Evolutionary conservation across 2,113 vertebrate species (phyloP).

Genomic region (Notothenia coriiceps): DNA sequence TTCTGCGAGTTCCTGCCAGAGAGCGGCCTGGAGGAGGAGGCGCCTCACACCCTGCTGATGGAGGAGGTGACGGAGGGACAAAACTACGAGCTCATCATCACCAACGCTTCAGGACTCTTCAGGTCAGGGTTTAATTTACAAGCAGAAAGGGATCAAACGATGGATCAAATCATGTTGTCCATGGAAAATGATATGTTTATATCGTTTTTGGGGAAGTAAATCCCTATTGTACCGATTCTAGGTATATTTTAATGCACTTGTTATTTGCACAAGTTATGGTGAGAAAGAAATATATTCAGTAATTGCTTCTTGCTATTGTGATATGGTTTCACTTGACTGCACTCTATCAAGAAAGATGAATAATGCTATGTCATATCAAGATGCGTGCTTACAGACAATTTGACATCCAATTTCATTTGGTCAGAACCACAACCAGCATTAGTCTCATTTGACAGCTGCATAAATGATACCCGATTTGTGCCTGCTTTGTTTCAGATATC

Average conservation of each 20-base stretch:
- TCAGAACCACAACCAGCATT: too few species aligned
- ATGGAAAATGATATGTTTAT: background rate
- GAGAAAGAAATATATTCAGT: background rate
- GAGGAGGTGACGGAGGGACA: slow-evolving; percentile 86
- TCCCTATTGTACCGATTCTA: background rate
- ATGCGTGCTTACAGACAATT: background rate
- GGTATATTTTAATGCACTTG: too few species aligned
- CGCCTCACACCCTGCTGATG: slow-evolving; percentile 81
- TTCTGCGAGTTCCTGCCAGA: slow-evolving; percentile 91
- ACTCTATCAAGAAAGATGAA: background rate
- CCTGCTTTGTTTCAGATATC: slow-evolving; percentile 81
- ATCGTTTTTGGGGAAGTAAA: background rate
- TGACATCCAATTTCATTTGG: background rate
- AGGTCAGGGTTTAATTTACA: slow-evolving; percentile 80
- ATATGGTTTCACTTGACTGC: slow-evolving; percentile 20
- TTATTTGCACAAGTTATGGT: too few species aligned
- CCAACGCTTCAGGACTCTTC: slow-evolving; percentile 83
- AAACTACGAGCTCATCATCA: slow-evolving; percentile 89
- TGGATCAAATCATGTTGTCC: background rate
- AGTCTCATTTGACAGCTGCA: background rate
- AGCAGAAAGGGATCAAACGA: background rate
- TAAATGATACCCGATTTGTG: background rate
- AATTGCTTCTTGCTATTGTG: slow-evolving; percentile 7
- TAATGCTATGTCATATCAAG: background rate
- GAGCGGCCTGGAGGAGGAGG: slow-evolving; percentile 73